These are phyloP conservation scores for Dichetophora obliterata DNA, from an alignment of 2,888 invertebrate genomes.

Conservation along the genomic window DNA sequence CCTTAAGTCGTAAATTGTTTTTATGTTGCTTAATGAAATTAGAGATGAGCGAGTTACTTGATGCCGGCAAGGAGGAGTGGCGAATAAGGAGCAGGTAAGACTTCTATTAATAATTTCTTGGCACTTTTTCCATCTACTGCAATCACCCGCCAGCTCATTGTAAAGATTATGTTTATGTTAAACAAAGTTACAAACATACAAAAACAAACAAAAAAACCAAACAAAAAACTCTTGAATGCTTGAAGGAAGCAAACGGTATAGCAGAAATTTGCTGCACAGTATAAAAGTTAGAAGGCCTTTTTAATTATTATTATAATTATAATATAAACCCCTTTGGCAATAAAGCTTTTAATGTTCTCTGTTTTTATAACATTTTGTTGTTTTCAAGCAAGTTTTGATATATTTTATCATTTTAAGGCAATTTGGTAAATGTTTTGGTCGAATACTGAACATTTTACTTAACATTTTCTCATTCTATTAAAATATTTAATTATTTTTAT, in stretches of 20 bases:
- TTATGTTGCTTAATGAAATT: slow-evolving; percentile 10
- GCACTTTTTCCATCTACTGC: neutral
- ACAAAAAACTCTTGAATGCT: neutral
- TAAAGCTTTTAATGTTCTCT: neutral
- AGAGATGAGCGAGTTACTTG: neutral
- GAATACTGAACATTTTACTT: too few species aligned
- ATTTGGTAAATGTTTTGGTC: too few species aligned
- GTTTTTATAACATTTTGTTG: neutral
- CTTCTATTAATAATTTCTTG: too few species aligned
- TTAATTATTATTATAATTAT: too few species aligned
- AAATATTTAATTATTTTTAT: too few species aligned
- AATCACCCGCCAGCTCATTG: neutral
- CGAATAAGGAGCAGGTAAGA: too few species aligned
- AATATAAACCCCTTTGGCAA: too few species aligned
- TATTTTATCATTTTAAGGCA: neutral
- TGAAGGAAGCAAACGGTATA: neutral
- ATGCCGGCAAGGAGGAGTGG: too few species aligned
- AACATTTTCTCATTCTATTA: too few species aligned
- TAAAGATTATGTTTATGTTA: neutral
- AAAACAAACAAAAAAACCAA: neutral
- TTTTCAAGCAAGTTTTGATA: neutral
- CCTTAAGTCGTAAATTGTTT: slow-evolving; percentile 7
- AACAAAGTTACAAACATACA: neutral
- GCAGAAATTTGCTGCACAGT: neutral
- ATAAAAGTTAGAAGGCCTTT: too few species aligned